Percentiles rank a stretch among this genome's conserved stretches.
These are phyloP conservation scores for Alligator mississippiensis DNA, from an alignment of 2,113 vertebrate species.

Conservation along the genomic window DNA sequence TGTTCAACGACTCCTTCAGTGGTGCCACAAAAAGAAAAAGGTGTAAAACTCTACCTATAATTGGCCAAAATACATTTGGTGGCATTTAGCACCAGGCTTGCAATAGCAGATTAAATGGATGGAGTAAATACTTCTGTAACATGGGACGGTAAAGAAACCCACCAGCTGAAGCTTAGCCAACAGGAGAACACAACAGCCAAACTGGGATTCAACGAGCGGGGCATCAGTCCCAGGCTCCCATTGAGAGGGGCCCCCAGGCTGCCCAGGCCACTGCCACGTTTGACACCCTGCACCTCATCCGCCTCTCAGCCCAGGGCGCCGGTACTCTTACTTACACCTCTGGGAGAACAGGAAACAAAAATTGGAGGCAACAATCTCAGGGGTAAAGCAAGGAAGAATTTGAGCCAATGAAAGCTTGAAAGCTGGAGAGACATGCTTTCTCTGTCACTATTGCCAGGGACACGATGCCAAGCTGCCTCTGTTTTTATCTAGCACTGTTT, in stretches of 20 bases:
- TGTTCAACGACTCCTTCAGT: background rate
- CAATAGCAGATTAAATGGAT: background rate
- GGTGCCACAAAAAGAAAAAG: background rate
- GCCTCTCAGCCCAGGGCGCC: no score
- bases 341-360: background rate
- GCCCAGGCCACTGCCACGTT: no score
- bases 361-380: background rate
- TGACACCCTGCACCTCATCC: no score
- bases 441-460: background rate
- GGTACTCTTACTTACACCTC: no score
- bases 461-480: background rate
- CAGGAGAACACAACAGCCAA: background rate
- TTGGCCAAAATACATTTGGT: background rate
- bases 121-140: background rate
- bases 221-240: no score
- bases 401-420: background rate
- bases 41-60: background rate
- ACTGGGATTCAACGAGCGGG: no score
- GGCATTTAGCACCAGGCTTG: background rate
- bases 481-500: slow-evolving; percentile 10
- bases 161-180: background rate
- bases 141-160: background rate
- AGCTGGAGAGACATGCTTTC: background rate
- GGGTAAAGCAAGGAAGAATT: background rate
- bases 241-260: no score